These are phyloP conservation scores for Philaethria dido DNA, from an alignment of 2,888 invertebrate species.

Conservation along the genomic window DNA sequence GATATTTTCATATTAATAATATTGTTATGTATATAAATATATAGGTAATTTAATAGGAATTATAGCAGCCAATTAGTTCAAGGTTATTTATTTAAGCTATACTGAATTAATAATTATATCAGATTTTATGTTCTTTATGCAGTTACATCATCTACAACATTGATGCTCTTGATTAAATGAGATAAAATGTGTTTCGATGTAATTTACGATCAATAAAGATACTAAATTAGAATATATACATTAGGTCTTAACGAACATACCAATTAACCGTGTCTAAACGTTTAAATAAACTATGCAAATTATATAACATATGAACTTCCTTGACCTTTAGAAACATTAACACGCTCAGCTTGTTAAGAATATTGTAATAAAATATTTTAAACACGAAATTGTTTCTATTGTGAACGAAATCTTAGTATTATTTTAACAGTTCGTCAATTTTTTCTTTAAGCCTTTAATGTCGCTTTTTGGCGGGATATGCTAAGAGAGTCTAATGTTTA, in stretches of 20 bases:
- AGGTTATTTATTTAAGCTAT: constrained; percentile 1
- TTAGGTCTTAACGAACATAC: constrained; percentile 31
- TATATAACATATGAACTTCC: constrained; percentile 28
- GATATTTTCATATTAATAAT: neutral
- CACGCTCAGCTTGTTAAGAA: constrained; percentile 12
- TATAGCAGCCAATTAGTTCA: neutral
- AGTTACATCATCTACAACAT: constrained; percentile 51
- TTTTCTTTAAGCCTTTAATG: too few species aligned
- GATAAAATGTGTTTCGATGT: constrained; percentile 29
- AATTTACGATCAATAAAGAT: constrained; percentile 37
- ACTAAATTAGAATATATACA: constrained; percentile 29
- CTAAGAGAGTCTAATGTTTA: too few species aligned
- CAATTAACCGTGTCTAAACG: constrained; percentile 28
- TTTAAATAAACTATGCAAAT: constrained; percentile 32
- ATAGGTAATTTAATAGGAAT: neutral
- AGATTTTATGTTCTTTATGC: constrained; percentile 28
- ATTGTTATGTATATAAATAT: neutral
- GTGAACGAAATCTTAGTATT: neutral
- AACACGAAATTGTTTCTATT: constrained; percentile 5
- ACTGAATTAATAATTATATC: constrained; percentile 49
- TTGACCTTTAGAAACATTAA: constrained; percentile 27
- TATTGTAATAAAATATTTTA: constrained; percentile 11
- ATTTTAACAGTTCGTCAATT: neutral
- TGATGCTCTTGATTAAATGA: constrained; percentile 45
- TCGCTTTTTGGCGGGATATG: too few species aligned